A percentile compares a stretch with the other conserved stretches of the same genome.
phyloP scores from a whole-genome alignment of 2,888 invertebrate genomes.

The Minunthozetes semirufus region DNA sequence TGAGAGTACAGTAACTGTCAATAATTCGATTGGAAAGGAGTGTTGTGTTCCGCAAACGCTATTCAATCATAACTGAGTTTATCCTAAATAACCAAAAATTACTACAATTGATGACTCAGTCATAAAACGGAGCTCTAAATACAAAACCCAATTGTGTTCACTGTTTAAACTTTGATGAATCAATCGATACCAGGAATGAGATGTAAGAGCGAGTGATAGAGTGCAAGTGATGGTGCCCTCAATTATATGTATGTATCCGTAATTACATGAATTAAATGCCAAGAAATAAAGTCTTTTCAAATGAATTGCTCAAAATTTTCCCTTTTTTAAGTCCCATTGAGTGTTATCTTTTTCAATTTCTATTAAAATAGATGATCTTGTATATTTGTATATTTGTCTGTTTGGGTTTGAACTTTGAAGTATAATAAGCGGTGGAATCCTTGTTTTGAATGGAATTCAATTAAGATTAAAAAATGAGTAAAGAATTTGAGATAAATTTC shows the following conservation, averaged over 20 bases:
- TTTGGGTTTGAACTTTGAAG: too few species aligned
- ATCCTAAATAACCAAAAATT: background rate
- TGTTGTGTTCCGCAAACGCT: background rate
- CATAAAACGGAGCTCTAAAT: background rate
- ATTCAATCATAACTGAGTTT: background rate
- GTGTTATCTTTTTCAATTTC: too few species aligned
- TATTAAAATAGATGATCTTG: too few species aligned
- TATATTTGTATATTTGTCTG: too few species aligned
- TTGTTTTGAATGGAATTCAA: too few species aligned
- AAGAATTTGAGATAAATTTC: too few species aligned
- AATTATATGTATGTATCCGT: background rate
- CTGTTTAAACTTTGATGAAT: background rate
- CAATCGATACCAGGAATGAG: background rate
- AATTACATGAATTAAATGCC: background rate
- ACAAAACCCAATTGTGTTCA: background rate
- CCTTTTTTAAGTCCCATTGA: too few species aligned
- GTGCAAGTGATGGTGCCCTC: too few species aligned
- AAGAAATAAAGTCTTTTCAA: too few species aligned
- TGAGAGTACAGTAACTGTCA: background rate
- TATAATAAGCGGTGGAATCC: too few species aligned
- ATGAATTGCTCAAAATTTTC: too few species aligned
- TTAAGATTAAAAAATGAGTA: too few species aligned
- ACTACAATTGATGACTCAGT: background rate
- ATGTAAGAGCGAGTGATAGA: background rate
- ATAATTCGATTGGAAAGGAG: constrained; percentile 16